Evolutionary conservation across 2,888 invertebrate genomes (phyloP), one percentile per base, ranked within the genome.

Genomic region (Synergus japonicus): DNA sequence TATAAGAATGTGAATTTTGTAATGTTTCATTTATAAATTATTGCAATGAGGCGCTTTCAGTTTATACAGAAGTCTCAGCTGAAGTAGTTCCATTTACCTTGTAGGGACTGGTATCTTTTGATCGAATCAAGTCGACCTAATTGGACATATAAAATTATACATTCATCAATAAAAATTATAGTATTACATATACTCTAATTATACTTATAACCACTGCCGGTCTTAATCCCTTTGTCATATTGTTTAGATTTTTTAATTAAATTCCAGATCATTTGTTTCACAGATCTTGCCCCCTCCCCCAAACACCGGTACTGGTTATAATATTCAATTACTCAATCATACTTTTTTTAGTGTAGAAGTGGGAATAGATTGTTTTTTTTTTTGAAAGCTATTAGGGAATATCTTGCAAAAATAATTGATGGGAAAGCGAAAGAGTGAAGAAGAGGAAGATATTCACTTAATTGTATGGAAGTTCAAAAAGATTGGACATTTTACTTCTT

Each of bases 61-160:
- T 79, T 89, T 88, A 91, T 79, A 91, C 91, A 64, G 91, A 90
- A 69, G 91, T 91, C 85, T 91, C 91, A 80, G 91, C 91, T 69
- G 91, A 90, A 82, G 90, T 89, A 86, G 90, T 90, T 84, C 91
- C 91, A 86, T 91, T 91, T 44, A 85, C 86, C 84, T 91, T 91
- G 83, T 88, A 86, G 80, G 90, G 88, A 84, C 88, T 87, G 83
- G 88, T 86, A 82, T 91, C 90, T 89, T 91, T 91, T 83, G 91
- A 90, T 85, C 91, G 89, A 83, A 91, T 91, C 83, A 91, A 86
- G 85, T 91, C 90, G 82, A 91, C 90, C 91, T 91, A 64, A 84
- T 77, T 82, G 46, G 64, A 46, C 41, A 79, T 12, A 4, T 12
- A 4, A 15, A 60, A 10, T 69, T 69, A 13, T 63, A n/a, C 12